Evolutionary conservation across 1,140 invertebrate species (phyloP).

Genomic region (Antheraea mylitta): DNA sequence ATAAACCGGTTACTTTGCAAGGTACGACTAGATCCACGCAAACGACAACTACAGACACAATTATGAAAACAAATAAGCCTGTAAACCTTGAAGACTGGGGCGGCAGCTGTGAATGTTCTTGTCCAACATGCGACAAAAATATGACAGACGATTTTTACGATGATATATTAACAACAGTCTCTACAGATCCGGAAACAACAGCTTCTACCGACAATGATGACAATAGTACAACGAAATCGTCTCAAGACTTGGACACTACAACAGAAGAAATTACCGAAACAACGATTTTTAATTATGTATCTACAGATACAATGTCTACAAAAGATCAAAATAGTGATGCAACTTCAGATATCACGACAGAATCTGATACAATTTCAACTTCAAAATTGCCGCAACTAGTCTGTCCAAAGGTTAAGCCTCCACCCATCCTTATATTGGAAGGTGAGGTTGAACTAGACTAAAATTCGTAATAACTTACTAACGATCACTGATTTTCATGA

Average conservation of each 20-base stretch:
- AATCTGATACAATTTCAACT: constrained; percentile 47
- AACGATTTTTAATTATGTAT: constrained; percentile 27
- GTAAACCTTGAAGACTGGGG: constrained; percentile 71
- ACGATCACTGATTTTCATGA: constrained; percentile 54
- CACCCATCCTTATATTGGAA: constrained; percentile 88
- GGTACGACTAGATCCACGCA: constrained; percentile 12
- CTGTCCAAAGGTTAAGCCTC: constrained; percentile 81
- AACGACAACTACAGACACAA: not conserved
- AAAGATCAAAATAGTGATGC: constrained; percentile 20
- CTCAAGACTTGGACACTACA: not conserved
- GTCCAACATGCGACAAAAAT: constrained; percentile 80
- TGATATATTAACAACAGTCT: constrained; percentile 46
- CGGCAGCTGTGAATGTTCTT: constrained; percentile 87
- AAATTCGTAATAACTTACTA: constrained; percentile 60
- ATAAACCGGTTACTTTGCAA: constrained; percentile 57
- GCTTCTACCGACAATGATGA: constrained; percentile 5
- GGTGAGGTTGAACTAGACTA: constrained; percentile 80
- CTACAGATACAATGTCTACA: constrained; percentile 20
- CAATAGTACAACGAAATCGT: constrained; percentile 22
- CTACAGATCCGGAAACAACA: constrained; percentile 16
- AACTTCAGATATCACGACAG: constrained; percentile 36
- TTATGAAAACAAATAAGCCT: constrained; percentile 42
- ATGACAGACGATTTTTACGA: constrained; percentile 68
- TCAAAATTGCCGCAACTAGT: constrained; percentile 71
- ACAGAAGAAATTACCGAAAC: constrained; percentile 30